Conservation (phyloP, 53 echinoderm and acorn worm genomes). For the Hippasteria phrygiana region DNA sequence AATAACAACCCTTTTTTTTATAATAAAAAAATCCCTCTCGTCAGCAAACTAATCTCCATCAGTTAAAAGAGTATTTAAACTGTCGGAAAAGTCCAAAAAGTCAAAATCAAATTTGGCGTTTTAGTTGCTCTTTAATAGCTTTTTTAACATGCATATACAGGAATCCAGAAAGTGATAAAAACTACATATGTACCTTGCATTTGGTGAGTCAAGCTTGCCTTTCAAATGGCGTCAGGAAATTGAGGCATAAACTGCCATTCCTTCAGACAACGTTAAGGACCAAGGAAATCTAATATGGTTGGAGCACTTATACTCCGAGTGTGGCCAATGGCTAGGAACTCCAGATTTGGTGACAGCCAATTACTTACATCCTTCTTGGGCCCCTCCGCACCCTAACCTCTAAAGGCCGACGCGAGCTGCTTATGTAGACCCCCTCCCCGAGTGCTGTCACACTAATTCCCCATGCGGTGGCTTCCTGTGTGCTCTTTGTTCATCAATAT, state of each 20-base stretch:
- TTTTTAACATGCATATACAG: no score
- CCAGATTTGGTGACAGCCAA: not conserved
- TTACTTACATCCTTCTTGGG: constrained; percentile 39
- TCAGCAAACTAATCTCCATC: no score
- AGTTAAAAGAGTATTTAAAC: no score
- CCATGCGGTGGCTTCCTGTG: constrained; percentile 35
- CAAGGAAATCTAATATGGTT: constrained; percentile 29
- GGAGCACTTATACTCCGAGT: not conserved
- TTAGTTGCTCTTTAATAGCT: no score
- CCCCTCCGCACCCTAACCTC: not conserved
- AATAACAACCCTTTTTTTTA: no score
- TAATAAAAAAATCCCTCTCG: no score
- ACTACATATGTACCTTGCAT: not conserved
- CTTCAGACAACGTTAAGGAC: not conserved
- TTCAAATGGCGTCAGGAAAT: not conserved
- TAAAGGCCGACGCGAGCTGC: not conserved
- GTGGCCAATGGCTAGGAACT: not conserved
- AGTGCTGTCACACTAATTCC: constrained; percentile 22
- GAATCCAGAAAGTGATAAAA: not conserved
- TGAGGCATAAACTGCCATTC: not conserved
- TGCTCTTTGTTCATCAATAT: constrained; percentile 56
- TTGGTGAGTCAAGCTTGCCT: constrained; percentile 23
- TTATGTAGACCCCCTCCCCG: not conserved
- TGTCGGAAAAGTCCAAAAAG: no score
- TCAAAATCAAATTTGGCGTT: no score